Evolutionary conservation across 2,888 invertebrate species (phyloP).

Genomic region (Hirtodrosophila duncani): DNA sequence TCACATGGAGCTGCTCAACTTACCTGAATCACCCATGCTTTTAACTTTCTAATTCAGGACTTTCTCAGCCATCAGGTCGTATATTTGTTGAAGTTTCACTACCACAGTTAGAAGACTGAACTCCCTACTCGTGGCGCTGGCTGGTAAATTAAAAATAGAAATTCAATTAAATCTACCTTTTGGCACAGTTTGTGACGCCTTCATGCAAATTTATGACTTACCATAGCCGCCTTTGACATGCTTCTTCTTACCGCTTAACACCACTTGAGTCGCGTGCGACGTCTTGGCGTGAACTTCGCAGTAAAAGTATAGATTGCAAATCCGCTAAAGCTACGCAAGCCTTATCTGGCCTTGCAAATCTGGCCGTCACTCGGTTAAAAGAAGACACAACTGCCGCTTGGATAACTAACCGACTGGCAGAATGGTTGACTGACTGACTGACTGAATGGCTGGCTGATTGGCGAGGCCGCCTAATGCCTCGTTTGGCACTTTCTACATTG

Average conservation of each 20-base stretch:
- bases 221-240: slow-evolving; percentile 12
- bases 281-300: slow-evolving; percentile 40
- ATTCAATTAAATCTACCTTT: slow-evolving; percentile 51
- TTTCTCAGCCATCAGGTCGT: slow-evolving; percentile 2
- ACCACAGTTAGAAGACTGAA: no score
- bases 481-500: slow-evolving; percentile 65
- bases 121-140: slow-evolving; percentile 43
- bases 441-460: slow-evolving; percentile 45
- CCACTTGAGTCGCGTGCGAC: slow-evolving; percentile 57
- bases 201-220: slow-evolving; percentile 1
- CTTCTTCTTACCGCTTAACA: slow-evolving; percentile 2
- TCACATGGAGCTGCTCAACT: slow-evolving; percentile 35
- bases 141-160: slow-evolving; percentile 55
- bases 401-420: slow-evolving; percentile 4
- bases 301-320: slow-evolving; percentile 63
- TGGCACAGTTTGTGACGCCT: slow-evolving; percentile 14
- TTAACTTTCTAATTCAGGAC: slow-evolving; percentile 29
- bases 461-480: slow-evolving; percentile 36
- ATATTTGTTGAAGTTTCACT: no score
- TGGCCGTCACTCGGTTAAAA: slow-evolving; percentile 5
- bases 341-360: slow-evolving; percentile 39
- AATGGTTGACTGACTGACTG: slow-evolving; percentile 12
- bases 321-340: slow-evolving; percentile 40
- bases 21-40: slow-evolving; percentile 76
- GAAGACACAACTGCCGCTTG: slow-evolving; percentile 11